phyloP scores from a whole-genome alignment of 2,113 vertebrate species.

The Kobus ellipsiprymnus region DNA sequence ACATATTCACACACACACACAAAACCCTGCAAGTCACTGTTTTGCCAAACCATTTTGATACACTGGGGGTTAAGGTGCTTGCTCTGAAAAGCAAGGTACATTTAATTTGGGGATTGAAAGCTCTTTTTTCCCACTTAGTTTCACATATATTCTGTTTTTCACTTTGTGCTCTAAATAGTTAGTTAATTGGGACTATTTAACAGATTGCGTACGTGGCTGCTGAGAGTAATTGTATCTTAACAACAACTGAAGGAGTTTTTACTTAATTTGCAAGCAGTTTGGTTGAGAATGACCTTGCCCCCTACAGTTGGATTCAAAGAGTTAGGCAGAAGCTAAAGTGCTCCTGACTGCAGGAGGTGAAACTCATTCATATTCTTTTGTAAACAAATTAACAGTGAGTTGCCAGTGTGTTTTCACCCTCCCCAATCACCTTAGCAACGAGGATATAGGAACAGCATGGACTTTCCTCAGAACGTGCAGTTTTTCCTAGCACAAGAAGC shows the following conservation, averaged over 20 bases:
- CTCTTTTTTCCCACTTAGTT: neutral
- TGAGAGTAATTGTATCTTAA: conserved; percentile 4
- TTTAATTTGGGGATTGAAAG: neutral
- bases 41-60: neutral
- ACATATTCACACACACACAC: neutral
- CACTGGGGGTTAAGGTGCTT: neutral
- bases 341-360: conserved; percentile 31
- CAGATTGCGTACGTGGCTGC: conserved; percentile 3
- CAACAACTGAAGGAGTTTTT: neutral
- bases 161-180: conserved; percentile 17
- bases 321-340: neutral
- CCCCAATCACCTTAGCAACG: conserved; percentile 79
- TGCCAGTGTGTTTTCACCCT: conserved; percentile 62
- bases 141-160: neutral
- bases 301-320: conserved; percentile 43
- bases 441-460: conserved; percentile 52
- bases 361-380: conserved; percentile 69
- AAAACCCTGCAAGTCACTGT: neutral
- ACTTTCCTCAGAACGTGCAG: conserved; percentile 19
- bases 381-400: conserved; percentile 76
- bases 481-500: neutral
- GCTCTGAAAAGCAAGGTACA: neutral
- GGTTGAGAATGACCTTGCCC: conserved; percentile 8
- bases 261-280: conserved; percentile 7
- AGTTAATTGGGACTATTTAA: conserved; percentile 38